Evolutionary conservation across 2,113 vertebrate species (phyloP).

Genomic region (Burhinus oedicnemus): DNA sequence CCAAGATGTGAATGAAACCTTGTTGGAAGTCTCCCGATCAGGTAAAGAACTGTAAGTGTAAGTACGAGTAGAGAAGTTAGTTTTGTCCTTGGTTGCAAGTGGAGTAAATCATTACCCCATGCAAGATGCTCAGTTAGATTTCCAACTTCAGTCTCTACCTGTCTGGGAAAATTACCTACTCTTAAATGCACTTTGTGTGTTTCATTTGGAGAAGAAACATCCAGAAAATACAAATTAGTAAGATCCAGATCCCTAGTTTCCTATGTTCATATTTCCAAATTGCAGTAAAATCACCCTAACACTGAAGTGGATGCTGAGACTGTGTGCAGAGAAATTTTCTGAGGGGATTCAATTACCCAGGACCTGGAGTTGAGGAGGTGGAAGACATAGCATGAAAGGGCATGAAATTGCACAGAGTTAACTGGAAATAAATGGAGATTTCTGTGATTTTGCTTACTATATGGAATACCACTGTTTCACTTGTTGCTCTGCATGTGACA

Average conservation of each 20-base stretch:
- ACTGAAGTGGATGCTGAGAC: neutral
- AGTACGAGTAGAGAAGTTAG: neutral
- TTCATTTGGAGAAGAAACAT: neutral
- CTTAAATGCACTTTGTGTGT: neutral
- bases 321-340: neutral
- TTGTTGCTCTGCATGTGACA: neutral
- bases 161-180: neutral
- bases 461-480: neutral
- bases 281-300: neutral
- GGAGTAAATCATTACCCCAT: neutral
- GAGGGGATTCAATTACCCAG: neutral
- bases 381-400: neutral
- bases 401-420: neutral
- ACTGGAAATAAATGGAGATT: neutral
- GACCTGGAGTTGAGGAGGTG: neutral
- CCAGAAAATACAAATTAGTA: neutral
- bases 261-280: neutral
- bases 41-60: conserved; percentile 44
- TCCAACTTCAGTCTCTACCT: neutral
- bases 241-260: neutral
- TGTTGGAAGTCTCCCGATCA: neutral
- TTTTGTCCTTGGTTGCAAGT: neutral
- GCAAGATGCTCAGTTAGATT: neutral
- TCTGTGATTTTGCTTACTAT: neutral
- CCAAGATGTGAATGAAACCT: neutral